Conservation (phyloP, 2,888 invertebrate species). For the Cantharis rufa region DNA sequence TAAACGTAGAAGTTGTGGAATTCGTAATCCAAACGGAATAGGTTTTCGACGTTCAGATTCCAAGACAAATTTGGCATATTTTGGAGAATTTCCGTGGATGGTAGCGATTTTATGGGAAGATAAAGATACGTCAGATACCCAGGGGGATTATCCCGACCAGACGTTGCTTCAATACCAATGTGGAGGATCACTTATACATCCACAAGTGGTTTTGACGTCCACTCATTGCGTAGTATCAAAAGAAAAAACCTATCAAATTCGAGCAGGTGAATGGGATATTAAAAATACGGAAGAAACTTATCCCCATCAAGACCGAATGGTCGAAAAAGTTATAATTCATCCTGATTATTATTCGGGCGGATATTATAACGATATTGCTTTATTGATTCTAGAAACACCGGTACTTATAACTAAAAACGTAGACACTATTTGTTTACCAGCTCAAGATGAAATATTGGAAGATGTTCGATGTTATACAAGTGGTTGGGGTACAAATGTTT, state of each 20-base stretch:
- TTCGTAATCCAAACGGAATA: slow-evolving; percentile 60
- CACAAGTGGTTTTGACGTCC: slow-evolving; percentile 75
- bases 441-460: slow-evolving; percentile 42
- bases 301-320: slow-evolving; percentile 71
- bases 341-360: slow-evolving; percentile 67
- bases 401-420: slow-evolving; percentile 69
- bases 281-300: slow-evolving; percentile 70
- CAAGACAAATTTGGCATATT: slow-evolving; percentile 65
- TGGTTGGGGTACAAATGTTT: slow-evolving; percentile 77
- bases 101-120: slow-evolving; percentile 68
- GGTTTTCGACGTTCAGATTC: slow-evolving; percentile 69
- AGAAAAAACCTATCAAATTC: slow-evolving; percentile 52
- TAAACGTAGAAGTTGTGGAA: slow-evolving; percentile 20
- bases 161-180: slow-evolving; percentile 71
- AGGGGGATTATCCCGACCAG: slow-evolving; percentile 36
- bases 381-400: slow-evolving; percentile 57
- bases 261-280: slow-evolving; percentile 85
- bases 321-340: slow-evolving; percentile 63
- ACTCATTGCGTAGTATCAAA: slow-evolving; percentile 73
- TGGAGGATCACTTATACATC: slow-evolving; percentile 80
- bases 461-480: slow-evolving; percentile 65
- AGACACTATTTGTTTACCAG: slow-evolving; percentile 69
- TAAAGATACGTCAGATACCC: slow-evolving; percentile 46
- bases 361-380: slow-evolving; percentile 67
- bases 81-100: slow-evolving; percentile 85